Conservation (phyloP, 2,888 invertebrate species). For the Harpagoxenus sublaevis region DNA sequence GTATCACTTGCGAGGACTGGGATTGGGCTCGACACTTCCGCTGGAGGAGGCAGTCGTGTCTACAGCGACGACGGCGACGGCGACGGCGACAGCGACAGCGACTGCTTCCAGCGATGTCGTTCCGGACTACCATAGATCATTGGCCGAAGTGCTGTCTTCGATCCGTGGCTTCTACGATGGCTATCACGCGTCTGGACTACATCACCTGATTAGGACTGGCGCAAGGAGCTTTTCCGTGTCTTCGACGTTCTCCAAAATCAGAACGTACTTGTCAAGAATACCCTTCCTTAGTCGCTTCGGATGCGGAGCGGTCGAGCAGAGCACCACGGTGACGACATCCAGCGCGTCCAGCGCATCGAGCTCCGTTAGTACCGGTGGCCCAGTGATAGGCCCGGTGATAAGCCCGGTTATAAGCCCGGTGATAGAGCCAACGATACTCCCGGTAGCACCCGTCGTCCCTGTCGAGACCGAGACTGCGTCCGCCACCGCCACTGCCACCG, state of each 20-base stretch:
- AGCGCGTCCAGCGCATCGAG: conserved; percentile 1
- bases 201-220: conserved; percentile 6
- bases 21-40: neutral
- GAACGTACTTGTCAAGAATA: neutral
- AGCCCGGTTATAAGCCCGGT: neutral
- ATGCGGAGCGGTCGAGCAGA: neutral
- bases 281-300: neutral
- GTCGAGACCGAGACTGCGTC: neutral
- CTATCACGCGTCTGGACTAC: conserved; percentile 47
- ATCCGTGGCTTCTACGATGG: neutral
- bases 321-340: neutral
- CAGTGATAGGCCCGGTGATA: neutral
- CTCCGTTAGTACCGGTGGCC: neutral
- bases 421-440: neutral
- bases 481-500: neutral
- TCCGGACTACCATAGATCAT: conserved; percentile 12
- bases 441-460: neutral
- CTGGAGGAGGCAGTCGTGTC: neutral
- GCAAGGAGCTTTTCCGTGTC: neutral
- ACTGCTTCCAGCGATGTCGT: neutral
- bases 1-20: neutral
- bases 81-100: neutral
- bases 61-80: neutral
- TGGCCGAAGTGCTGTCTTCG: conserved; percentile 15
- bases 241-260: neutral